Evolutionary conservation across 2,113 vertebrate genomes (phyloP).

Genomic region (Paramormyrops kingsleyae): DNA sequence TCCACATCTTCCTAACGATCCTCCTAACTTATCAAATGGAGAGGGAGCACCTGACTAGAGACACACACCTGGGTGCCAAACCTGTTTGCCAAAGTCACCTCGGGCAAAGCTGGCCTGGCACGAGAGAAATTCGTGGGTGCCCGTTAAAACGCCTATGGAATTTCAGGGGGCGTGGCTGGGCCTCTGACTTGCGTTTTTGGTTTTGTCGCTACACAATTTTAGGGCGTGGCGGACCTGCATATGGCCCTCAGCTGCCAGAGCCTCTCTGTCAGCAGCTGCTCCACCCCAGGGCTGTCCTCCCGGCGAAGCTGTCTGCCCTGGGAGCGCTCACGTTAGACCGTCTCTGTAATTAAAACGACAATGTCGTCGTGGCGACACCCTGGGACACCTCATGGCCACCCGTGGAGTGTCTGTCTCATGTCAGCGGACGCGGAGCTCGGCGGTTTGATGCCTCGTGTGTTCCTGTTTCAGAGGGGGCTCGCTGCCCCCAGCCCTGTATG

Average conservation of each 20-base stretch:
- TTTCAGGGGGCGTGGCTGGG: not conserved
- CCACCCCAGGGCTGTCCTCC: not conserved
- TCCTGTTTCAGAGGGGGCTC: not conserved
- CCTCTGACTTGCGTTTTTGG: not conserved
- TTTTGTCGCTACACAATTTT: not conserved
- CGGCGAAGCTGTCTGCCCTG: constrained; percentile 39
- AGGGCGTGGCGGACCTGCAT: not conserved
- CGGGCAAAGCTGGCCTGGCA: not conserved
- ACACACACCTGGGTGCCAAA: not conserved
- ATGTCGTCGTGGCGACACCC: constrained; percentile 20
- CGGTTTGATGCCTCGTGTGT: not conserved
- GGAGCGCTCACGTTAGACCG: constrained; percentile 52
- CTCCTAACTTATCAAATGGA: not conserved
- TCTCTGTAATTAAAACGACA: constrained; percentile 55
- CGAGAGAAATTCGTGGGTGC: not conserved
- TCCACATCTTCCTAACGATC: not conserved
- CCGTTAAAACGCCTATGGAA: not conserved
- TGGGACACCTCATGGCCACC: not conserved
- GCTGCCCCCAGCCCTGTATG: not conserved
- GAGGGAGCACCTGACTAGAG: not conserved
- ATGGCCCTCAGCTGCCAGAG: not conserved
- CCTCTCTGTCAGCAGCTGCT: not conserved
- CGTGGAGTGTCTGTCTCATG: not conserved
- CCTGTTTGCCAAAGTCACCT: not conserved
- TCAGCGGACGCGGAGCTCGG: not conserved